Evolutionary conservation across 2,113 vertebrate genomes (phyloP).

Genomic region (Eulemur rufifrons): DNA sequence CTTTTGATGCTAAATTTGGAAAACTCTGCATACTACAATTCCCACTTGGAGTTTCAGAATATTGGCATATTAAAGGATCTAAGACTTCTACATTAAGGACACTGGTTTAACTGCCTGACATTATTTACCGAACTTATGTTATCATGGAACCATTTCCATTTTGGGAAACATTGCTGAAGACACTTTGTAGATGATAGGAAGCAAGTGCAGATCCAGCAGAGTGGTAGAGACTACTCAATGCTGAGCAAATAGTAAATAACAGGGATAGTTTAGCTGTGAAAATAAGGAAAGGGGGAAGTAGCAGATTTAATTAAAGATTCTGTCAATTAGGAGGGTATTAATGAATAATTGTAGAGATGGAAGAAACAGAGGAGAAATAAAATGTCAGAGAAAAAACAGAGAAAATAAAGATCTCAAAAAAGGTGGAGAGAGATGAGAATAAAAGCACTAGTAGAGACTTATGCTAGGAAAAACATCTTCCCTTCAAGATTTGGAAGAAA

Average conservation of each 20-base stretch:
- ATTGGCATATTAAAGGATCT: background rate
- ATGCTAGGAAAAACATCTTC: background rate
- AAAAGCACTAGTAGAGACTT: background rate
- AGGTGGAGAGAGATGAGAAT: background rate
- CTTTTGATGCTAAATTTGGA: background rate
- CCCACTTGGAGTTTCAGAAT: background rate
- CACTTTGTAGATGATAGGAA: background rate
- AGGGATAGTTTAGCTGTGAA: background rate
- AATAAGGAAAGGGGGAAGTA: background rate
- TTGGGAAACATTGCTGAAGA: background rate
- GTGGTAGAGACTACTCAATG: background rate
- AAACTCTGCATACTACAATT: background rate
- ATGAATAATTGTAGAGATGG: background rate
- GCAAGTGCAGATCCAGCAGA: background rate
- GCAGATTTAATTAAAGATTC: background rate
- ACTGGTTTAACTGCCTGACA: background rate
- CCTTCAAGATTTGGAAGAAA: background rate
- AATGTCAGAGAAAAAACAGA: background rate
- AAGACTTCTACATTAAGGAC: background rate
- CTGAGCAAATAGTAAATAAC: background rate
- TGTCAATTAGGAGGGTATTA: background rate
- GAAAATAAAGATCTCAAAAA: background rate
- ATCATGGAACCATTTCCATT: background rate
- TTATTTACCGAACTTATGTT: background rate
- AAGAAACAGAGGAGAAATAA: background rate